These are phyloP conservation scores for Daboia siamensis DNA, from an alignment of 2,113 vertebrate genomes.

Conservation along the genomic window DNA sequence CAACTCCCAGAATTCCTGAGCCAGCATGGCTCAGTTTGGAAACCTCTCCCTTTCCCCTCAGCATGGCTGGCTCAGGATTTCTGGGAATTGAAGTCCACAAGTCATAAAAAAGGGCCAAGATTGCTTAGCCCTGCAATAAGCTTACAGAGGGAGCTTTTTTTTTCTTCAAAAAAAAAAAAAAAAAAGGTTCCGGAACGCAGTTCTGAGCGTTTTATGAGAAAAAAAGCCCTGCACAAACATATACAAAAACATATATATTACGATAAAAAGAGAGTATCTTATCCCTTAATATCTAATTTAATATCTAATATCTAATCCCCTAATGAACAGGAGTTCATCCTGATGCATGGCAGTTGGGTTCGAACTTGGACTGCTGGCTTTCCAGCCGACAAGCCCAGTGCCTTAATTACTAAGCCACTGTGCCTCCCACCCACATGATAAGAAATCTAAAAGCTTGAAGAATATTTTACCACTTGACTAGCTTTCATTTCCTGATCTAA, in stretches of 20 bases:
- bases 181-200: too few relatives aligned
- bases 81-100: too few relatives aligned
- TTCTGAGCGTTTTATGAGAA: too few relatives aligned
- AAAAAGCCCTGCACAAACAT: neutral
- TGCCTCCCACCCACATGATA: neutral
- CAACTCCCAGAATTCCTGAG: too few relatives aligned
- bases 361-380: neutral
- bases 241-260: neutral
- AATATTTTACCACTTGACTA: neutral
- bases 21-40: too few relatives aligned
- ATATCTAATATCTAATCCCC: too few relatives aligned
- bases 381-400: neutral
- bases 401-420: neutral
- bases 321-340: neutral
- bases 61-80: too few relatives aligned
- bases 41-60: too few relatives aligned
- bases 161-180: too few relatives aligned
- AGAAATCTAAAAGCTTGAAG: neutral
- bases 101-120: too few relatives aligned
- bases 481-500: neutral
- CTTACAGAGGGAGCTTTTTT: too few relatives aligned
- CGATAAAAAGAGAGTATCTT: neutral
- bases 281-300: neutral
- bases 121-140: too few relatives aligned
- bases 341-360: neutral